Evolutionary conservation across 2,113 vertebrate genomes (phyloP).

Genomic region (Antechinus flavipes): DNA sequence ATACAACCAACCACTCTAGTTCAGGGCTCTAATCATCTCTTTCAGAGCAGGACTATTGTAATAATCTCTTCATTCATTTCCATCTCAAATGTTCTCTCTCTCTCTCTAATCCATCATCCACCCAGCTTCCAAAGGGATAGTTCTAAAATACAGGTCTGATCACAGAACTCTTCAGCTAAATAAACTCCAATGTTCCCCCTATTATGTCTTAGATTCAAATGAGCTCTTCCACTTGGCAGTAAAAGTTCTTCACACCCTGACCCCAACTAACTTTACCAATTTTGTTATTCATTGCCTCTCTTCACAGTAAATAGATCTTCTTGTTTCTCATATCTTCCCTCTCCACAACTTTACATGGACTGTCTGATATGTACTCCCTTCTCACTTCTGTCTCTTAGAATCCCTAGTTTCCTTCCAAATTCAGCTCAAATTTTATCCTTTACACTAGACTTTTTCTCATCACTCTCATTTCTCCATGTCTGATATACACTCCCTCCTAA

Average conservation of each 20-base stretch:
- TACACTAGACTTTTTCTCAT: neutral
- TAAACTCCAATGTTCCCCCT: neutral
- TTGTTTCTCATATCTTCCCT: neutral
- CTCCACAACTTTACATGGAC: neutral
- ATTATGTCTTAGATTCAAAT: neutral
- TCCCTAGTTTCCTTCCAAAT: neutral
- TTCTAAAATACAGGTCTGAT: neutral
- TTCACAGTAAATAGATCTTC: neutral
- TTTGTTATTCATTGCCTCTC: neutral
- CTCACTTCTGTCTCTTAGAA: neutral
- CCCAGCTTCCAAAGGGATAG: neutral
- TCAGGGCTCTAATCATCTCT: neutral
- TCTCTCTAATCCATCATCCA: neutral
- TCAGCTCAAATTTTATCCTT: neutral
- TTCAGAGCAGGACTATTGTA: neutral
- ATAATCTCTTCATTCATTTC: neutral
- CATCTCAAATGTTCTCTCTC: neutral
- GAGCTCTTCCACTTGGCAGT: neutral
- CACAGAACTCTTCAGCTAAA: neutral
- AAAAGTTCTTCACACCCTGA: neutral
- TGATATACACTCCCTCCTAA: neutral
- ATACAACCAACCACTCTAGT: neutral
- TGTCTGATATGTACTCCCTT: neutral
- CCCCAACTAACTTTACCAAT: neutral
- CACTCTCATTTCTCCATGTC: neutral